Evolutionary conservation across 2,797 vertebrate genomes (phyloP).

Genomic region (Heterohyrax brucei): DNA sequence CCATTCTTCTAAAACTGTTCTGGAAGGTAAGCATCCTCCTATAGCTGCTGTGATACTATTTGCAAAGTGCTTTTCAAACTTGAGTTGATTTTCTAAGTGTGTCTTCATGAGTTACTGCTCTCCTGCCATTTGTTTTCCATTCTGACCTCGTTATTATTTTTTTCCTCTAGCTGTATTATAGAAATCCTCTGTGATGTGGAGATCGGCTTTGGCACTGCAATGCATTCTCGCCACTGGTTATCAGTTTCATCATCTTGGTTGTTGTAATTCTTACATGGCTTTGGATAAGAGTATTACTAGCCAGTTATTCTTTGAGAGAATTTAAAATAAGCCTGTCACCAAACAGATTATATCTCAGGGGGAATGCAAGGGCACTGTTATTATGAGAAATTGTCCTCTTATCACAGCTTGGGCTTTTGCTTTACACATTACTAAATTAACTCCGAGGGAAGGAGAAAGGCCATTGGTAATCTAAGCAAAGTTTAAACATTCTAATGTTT

Average conservation of each 20-base stretch:
- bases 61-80: neutral
- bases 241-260: slow-evolving; percentile 67
- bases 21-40: slow-evolving; percentile 33
- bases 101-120: slow-evolving; percentile 4
- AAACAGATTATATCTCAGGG: slow-evolving; percentile 61
- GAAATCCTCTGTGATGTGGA: slow-evolving; percentile 49
- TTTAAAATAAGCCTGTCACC: slow-evolving; percentile 67
- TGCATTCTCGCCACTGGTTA: neutral
- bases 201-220: neutral
- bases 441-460: slow-evolving; percentile 47
- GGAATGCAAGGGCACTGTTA: neutral
- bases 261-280: slow-evolving; percentile 57
- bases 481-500: slow-evolving; percentile 38
- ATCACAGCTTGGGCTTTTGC: slow-evolving; percentile 38
- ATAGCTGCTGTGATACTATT: slow-evolving; percentile 16
- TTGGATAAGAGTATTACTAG: slow-evolving; percentile 43
- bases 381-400: slow-evolving; percentile 58
- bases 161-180: slow-evolving; percentile 12
- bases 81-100: slow-evolving; percentile 61
- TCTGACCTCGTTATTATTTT: slow-evolving; percentile 37
- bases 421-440: neutral
- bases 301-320: slow-evolving; percentile 64
- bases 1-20: slow-evolving; percentile 15
- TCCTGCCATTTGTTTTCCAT: slow-evolving; percentile 53
- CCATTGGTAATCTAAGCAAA: slow-evolving; percentile 23